phyloP scores from a whole-genome alignment of 2,113 vertebrate species.

The Choloepus hoffmanni region DNA sequence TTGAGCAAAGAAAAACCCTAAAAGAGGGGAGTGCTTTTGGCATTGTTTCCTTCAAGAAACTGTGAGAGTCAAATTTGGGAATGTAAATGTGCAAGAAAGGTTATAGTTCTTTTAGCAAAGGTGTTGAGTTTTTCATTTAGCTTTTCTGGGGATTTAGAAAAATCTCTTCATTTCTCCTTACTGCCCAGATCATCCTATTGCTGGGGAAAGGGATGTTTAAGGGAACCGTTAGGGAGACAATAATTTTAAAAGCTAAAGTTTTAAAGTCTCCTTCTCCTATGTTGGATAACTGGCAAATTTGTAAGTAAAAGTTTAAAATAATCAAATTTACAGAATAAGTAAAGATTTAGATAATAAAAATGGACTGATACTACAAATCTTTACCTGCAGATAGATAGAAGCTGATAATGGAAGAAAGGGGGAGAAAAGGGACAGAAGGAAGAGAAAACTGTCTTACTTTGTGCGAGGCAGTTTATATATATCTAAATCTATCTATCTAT shows the following conservation, averaged over 20 bases:
- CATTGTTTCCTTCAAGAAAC: not conserved
- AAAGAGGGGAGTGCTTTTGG: not conserved
- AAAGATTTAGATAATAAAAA: slow-evolving; percentile 26
- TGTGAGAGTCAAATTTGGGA: slow-evolving; percentile 24
- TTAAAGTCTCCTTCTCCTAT: not conserved
- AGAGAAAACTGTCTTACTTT: not conserved
- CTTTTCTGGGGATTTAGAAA: slow-evolving; percentile 16
- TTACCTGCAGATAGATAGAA: not conserved
- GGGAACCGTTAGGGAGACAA: not conserved
- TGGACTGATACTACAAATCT: not conserved
- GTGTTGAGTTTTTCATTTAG: not conserved
- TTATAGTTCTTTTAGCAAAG: not conserved
- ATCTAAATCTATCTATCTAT: not conserved
- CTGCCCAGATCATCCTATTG: not conserved
- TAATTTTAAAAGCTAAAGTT: not conserved
- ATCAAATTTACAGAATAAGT: slow-evolving; percentile 8
- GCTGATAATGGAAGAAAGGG: not conserved
- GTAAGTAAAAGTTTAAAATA: slow-evolving; percentile 51
- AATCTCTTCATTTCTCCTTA: slow-evolving; percentile 17
- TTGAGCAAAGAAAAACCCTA: not conserved
- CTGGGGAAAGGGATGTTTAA: not conserved
- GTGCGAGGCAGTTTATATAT: not conserved
- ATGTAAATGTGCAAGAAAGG: not conserved
- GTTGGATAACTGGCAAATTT: slow-evolving; percentile 22
- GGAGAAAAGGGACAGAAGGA: no score